These are phyloP conservation scores for Galeopterus variegatus DNA, from an alignment of 2,113 vertebrate species.

Conservation along the genomic window DNA sequence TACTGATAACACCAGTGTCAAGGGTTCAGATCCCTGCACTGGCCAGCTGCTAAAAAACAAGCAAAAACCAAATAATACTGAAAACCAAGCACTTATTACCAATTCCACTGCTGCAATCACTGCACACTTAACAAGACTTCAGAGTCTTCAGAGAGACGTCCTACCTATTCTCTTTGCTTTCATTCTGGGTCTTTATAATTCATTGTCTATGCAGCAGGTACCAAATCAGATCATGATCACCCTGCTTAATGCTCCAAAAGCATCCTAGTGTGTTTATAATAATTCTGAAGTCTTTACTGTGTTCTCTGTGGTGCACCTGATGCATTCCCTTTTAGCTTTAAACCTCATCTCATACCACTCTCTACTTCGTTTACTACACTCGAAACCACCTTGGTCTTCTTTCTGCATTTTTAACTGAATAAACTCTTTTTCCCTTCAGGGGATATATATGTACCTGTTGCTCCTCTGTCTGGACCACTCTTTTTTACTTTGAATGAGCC, in stretches of 20 bases:
- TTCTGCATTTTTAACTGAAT: background rate
- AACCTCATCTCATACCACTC: background rate
- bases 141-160: background rate
- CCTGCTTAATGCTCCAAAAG: background rate
- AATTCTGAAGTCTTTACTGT: constrained; percentile 2
- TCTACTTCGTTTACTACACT: background rate
- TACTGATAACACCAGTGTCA: too few relatives aligned
- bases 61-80: background rate
- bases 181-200: background rate
- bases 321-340: background rate
- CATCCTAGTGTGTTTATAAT: background rate
- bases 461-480: background rate
- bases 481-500: background rate
- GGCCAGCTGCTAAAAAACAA: too few relatives aligned
- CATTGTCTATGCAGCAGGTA: background rate
- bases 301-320: background rate
- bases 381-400: background rate
- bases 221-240: background rate
- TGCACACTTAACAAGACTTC: background rate
- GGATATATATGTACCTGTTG: background rate
- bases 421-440: background rate
- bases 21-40: too few relatives aligned
- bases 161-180: background rate
- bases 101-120: background rate
- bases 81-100: background rate